Evolutionary conservation across 2,797 vertebrate species (phyloP).

Genomic region (Leptatherina wallacei): DNA sequence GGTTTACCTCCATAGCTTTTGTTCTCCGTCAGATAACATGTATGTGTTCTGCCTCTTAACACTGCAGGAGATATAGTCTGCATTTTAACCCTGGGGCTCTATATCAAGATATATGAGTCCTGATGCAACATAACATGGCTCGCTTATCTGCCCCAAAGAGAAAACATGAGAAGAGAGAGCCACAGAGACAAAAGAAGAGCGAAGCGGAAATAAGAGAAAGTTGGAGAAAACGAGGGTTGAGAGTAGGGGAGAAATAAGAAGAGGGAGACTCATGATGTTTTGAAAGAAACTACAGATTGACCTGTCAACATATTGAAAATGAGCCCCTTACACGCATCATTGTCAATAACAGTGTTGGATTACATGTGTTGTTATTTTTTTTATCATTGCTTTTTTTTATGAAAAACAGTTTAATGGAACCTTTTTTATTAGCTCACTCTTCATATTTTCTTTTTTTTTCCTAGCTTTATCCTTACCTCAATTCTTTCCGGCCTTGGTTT

Average conservation of each 20-base stretch:
- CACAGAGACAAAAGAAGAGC: neutral
- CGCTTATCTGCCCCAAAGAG: constrained; percentile 50
- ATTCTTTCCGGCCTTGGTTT: constrained; percentile 15
- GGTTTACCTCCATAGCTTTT: constrained; percentile 57
- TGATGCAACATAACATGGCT: constrained; percentile 47
- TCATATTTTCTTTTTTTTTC: neutral
- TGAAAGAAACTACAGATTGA: constrained; percentile 44
- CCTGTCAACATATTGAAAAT: constrained; percentile 70
- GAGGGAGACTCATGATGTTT: constrained; percentile 23
- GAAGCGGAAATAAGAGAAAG: neutral
- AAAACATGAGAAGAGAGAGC: constrained; percentile 3
- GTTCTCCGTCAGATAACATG: constrained; percentile 57
- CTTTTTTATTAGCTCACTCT: constrained; percentile 13
- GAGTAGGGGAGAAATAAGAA: constrained; percentile 8
- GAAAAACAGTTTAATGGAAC: constrained; percentile 21
- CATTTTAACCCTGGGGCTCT: constrained; percentile 53
- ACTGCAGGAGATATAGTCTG: constrained; percentile 51
- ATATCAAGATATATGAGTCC: constrained; percentile 52
- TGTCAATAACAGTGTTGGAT: constrained; percentile 45
- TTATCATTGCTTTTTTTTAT: constrained; percentile 8
- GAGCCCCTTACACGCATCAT: constrained; percentile 43
- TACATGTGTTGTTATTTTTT: neutral
- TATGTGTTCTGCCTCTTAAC: constrained; percentile 44
- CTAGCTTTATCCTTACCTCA: neutral
- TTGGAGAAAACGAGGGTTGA: neutral